Conservation (phyloP, 2,888 invertebrate genomes). For the Drosophila subquinaria region DNA sequence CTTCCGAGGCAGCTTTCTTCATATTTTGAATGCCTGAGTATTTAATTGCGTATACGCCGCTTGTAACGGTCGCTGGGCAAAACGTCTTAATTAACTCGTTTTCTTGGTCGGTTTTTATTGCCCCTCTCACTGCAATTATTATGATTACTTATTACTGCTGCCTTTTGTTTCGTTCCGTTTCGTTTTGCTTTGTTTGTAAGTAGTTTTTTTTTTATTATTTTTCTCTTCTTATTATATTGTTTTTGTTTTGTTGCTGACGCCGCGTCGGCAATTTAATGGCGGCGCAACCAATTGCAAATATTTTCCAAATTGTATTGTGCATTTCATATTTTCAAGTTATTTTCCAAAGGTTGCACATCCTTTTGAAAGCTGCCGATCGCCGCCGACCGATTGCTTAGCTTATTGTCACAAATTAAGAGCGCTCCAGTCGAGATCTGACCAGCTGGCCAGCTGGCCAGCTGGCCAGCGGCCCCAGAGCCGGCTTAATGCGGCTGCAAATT, state of each 20-base stretch:
- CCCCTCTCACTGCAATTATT: slow-evolving; percentile 73
- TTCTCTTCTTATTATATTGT: slow-evolving; percentile 20
- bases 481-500: slow-evolving; percentile 62
- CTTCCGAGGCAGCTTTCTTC: slow-evolving; percentile 73
- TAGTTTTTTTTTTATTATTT: slow-evolving; percentile 30
- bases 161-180: slow-evolving; percentile 73
- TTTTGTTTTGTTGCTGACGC: slow-evolving; percentile 24
- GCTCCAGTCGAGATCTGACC: slow-evolving; percentile 41
- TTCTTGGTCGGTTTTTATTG: slow-evolving; percentile 50
- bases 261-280: slow-evolving; percentile 72
- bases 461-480: slow-evolving; percentile 25
- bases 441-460: slow-evolving; percentile 33
- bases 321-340: slow-evolving; percentile 72
- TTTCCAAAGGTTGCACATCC: slow-evolving; percentile 63
- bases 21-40: slow-evolving; percentile 69
- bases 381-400: slow-evolving; percentile 53
- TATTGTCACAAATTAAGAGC: slow-evolving; percentile 78
- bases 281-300: slow-evolving; percentile 78
- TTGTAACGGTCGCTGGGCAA: slow-evolving; percentile 76
- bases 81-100: slow-evolving; percentile 77
- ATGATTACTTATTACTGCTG: slow-evolving; percentile 77
- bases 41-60: slow-evolving; percentile 78
- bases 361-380: slow-evolving; percentile 60
- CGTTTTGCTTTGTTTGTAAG: slow-evolving; percentile 48
- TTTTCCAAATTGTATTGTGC: slow-evolving; percentile 75